A percentile compares a stretch with the other conserved stretches of the same genome.
Conservation (phyloP, 2,797 vertebrate genomes). For the Poeciliopsis gracilis region DNA sequence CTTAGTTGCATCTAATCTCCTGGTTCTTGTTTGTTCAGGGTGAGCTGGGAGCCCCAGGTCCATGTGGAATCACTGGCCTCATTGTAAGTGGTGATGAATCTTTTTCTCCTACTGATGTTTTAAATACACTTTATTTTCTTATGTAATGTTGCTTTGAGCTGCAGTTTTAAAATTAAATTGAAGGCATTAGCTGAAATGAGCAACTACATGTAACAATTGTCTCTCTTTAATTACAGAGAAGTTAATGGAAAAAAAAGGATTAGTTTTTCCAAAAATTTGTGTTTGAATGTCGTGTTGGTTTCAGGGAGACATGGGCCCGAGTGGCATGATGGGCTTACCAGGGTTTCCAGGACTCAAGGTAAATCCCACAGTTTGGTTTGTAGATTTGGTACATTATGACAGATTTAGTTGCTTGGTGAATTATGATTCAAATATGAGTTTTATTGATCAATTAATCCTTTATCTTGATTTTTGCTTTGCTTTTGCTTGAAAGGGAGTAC, state of each 20-base stretch:
- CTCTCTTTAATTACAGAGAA: not conserved
- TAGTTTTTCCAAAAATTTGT: not conserved
- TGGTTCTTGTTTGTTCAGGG: conserved; percentile 78
- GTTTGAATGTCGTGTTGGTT: conserved; percentile 48
- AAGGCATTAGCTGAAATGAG: not conserved
- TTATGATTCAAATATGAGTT: not conserved
- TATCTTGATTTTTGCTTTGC: conserved; percentile 1
- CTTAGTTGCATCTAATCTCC: conserved; percentile 16
- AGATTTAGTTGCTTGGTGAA: not conserved
- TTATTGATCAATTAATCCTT: not conserved
- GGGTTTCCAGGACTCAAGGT: conserved; percentile 95
- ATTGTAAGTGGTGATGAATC: conserved; percentile 87
- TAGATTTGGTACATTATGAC: not conserved
- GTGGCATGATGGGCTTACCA: conserved; percentile 86
- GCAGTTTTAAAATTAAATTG: not conserved
- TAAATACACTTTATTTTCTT: not conserved
- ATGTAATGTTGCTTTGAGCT: not conserved
- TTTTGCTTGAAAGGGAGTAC: conserved; percentile 83
- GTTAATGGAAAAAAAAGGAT: not conserved
- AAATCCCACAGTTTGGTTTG: not conserved
- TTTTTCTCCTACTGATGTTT: conserved; percentile 1
- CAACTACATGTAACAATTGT: not conserved
- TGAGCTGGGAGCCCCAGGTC: conserved; percentile 91
- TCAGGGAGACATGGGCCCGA: conserved; percentile 91
- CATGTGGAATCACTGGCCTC: conserved; percentile 90